Conservation (phyloP, 2,797 vertebrate genomes). For the Avahi laniger region DNA sequence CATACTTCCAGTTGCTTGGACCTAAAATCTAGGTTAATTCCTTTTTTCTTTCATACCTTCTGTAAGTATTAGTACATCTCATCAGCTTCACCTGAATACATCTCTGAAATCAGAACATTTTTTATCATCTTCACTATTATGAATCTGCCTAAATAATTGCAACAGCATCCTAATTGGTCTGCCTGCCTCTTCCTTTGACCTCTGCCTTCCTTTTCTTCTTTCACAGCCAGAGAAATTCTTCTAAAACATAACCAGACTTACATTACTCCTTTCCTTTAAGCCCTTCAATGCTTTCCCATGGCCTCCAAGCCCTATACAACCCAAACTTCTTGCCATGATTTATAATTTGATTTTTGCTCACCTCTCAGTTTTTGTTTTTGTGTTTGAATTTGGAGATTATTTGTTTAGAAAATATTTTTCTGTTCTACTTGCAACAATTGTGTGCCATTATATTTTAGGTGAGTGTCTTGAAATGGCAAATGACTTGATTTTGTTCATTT, state of each 20-base stretch:
- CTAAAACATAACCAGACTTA: not conserved
- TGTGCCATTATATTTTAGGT: not conserved
- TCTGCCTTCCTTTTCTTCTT: not conserved
- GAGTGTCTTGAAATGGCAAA: not conserved
- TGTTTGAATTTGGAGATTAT: not conserved
- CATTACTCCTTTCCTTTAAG: not conserved
- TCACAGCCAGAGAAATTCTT: not conserved
- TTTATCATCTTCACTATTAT: not conserved
- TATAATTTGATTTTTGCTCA: not conserved
- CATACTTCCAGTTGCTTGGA: not conserved
- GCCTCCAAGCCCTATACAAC: not conserved
- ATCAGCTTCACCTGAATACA: not conserved
- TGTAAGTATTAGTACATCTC: not conserved
- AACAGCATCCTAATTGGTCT: not conserved
- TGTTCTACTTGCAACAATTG: not conserved
- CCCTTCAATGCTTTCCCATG: not conserved
- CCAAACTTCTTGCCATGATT: not conserved
- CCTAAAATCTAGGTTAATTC: not conserved
- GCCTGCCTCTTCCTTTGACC: not conserved
- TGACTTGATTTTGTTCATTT: not conserved
- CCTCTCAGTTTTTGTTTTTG: not conserved
- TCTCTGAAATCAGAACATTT: not conserved
- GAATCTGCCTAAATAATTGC: not conserved
- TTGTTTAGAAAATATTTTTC: not conserved
- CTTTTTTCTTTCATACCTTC: not conserved